Base-by-base conservation (phyloP, 2,113 vertebrate species). In the Erpornis zantholeuca region DNA sequence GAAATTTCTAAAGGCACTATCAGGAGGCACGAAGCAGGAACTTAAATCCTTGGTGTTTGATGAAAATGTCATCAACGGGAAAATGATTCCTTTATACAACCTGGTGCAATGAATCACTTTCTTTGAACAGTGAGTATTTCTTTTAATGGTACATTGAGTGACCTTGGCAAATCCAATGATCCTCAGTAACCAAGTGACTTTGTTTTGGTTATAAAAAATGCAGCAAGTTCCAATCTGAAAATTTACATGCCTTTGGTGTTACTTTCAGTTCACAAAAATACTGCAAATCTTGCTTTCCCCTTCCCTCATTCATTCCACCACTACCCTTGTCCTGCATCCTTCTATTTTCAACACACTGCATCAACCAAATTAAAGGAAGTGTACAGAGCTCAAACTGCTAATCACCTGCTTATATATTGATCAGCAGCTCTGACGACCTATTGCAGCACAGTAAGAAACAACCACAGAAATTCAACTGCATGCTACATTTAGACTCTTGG, bases 381-480 rank as follows among this genome's bases (percentile, higher is more conserved):
- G 29, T 33, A 66, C 29, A 52, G 42, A 72, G 52, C 22, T 80
- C 65, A 36, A 85, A 47, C 38, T 94, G 85, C 60, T 96, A 63
- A 92, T 94, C 87, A 80, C 91, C 73, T 82, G 63, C 81, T 82
- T 94, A 63, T 80, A 90, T 92, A 91, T 77, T 85, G 87, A 94
- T 90, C 75, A 86, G 71, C 27, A 73, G 76, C 87, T 90, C 85
- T 77, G 77, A 86, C 5, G 0, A 84, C 53, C 71, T 77, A 71
- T 66, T 78, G 66, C 27, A 71, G 68, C 28, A 75, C 29, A 92
- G 60, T 44, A 47, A 95, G 71, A 78, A 91, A 92, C 65, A 60
- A n/a, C 59, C 35, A 81, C 68, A 56, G 91, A 88, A 90, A 70
- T 66, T 44, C 47, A 85, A 73, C 78, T 80, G 57, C 57, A 82